These are phyloP conservation scores for Phyllopteryx taeniolatus DNA, from an alignment of 2,113 vertebrate genomes.

Conservation along the genomic window DNA sequence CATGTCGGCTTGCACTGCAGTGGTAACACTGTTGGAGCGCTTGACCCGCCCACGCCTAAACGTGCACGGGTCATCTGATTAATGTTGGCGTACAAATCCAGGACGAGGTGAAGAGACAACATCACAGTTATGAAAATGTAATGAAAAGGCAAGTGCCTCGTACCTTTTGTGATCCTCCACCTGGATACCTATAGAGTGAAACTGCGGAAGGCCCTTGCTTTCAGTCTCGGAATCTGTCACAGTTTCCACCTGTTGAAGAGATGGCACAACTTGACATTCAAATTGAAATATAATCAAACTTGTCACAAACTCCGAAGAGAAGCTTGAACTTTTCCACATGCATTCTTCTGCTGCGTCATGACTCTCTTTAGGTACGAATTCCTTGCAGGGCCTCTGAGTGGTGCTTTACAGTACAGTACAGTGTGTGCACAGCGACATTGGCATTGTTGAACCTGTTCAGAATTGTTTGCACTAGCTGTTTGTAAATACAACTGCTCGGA, in stretches of 20 bases:
- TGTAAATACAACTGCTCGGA: not conserved
- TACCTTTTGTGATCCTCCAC: slow-evolving; percentile 95
- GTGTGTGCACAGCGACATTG: no score
- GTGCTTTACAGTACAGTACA: no score
- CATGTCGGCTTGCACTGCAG: slow-evolving; percentile 93
- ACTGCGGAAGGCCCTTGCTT: slow-evolving; percentile 88
- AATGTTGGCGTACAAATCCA: not conserved
- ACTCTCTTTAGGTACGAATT: not conserved
- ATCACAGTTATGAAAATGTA: not conserved
- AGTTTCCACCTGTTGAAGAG: slow-evolving; percentile 88
- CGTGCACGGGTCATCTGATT: not conserved
- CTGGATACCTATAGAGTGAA: slow-evolving; percentile 94
- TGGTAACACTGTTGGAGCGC: slow-evolving; percentile 96
- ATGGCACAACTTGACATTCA: slow-evolving; percentile 16
- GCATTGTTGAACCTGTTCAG: not conserved
- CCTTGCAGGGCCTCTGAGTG: not conserved
- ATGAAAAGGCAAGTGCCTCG: not conserved
- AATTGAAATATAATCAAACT: not conserved
- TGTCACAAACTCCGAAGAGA: not conserved
- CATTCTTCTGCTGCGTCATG: not conserved
- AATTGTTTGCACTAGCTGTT: not conserved
- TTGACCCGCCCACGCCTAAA: slow-evolving; percentile 90
- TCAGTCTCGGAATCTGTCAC: slow-evolving; percentile 93
- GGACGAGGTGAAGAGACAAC: not conserved
- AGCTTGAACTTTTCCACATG: not conserved